Conservation (phyloP, 2,888 invertebrate genomes). For the Drosophila robusta region DNA sequence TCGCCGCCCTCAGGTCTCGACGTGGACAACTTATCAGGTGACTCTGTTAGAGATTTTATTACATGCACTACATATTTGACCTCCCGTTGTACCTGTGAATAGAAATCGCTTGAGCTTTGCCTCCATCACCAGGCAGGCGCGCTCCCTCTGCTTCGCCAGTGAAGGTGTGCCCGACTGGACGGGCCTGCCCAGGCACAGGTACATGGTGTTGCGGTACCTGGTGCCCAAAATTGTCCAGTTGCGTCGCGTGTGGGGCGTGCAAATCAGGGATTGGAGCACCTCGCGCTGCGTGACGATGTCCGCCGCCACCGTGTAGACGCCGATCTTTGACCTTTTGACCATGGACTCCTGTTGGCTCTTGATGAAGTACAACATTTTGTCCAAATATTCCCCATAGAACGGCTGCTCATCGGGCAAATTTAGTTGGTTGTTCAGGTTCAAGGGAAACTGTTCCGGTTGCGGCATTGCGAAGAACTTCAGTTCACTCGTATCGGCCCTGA, state of each 20-base stretch:
- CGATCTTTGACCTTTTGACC: neutral
- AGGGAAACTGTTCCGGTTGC: neutral
- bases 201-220: neutral
- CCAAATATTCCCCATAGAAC: neutral
- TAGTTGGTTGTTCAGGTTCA: neutral
- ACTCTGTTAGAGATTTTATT: neutral
- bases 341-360: neutral
- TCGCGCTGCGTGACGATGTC: neutral
- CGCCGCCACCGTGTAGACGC: neutral
- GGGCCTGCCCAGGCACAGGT: neutral
- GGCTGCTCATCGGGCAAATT: no score
- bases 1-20: neutral
- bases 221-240: constrained; percentile 11
- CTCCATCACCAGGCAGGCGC: neutral
- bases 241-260: neutral
- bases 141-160: neutral
- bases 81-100: neutral
- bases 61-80: neutral
- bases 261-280: neutral
- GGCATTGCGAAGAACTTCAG: constrained; percentile 1
- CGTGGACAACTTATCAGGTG: neutral
- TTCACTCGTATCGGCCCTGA: neutral
- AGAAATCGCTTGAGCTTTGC: neutral
- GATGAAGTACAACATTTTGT: constrained; percentile 12
- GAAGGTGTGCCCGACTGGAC: neutral